These are phyloP conservation scores for Troides aeacus DNA, from an alignment of 2,888 invertebrate genomes.

Conservation along the genomic window DNA sequence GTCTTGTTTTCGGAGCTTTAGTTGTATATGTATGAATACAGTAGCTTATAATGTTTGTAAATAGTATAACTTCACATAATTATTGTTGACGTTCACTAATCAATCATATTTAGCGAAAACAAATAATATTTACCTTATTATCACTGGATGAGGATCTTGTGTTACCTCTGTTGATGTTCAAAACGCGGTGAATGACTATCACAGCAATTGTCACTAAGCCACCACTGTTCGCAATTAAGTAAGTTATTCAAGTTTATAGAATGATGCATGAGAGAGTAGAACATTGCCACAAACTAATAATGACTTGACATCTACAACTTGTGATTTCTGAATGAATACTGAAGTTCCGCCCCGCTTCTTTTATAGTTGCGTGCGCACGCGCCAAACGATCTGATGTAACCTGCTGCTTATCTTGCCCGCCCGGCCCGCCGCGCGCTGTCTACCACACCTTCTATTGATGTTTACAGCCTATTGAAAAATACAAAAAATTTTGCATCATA, in stretches of 20 bases:
- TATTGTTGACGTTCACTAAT: constrained; percentile 22
- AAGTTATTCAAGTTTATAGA: constrained; percentile 57
- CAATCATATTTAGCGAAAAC: constrained; percentile 36
- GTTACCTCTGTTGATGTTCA: constrained; percentile 74
- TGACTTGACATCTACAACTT: constrained; percentile 66
- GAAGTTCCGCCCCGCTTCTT: constrained; percentile 45
- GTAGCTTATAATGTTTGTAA: constrained; percentile 14
- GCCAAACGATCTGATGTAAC: constrained; percentile 64
- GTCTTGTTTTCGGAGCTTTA: background rate
- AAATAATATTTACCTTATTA: constrained; percentile 71
- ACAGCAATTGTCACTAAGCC: constrained; percentile 77
- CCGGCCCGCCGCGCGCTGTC: constrained; percentile 29
- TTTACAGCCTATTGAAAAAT: constrained; percentile 18
- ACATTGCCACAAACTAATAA: constrained; percentile 75
- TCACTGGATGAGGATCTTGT: constrained; percentile 53
- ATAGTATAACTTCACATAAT: constrained; percentile 16
- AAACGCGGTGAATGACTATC: constrained; percentile 72
- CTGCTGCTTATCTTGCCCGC: constrained; percentile 58
- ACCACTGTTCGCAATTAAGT: constrained; percentile 71
- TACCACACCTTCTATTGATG: constrained; percentile 21
- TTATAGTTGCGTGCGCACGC: constrained; percentile 61
- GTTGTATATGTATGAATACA: background rate
- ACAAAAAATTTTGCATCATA: constrained; percentile 16
- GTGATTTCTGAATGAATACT: constrained; percentile 64
- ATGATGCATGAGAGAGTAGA: constrained; percentile 72